These are phyloP conservation scores for Python bivittatus DNA, from an alignment of 2,113 vertebrate species.

Conservation along the genomic window DNA sequence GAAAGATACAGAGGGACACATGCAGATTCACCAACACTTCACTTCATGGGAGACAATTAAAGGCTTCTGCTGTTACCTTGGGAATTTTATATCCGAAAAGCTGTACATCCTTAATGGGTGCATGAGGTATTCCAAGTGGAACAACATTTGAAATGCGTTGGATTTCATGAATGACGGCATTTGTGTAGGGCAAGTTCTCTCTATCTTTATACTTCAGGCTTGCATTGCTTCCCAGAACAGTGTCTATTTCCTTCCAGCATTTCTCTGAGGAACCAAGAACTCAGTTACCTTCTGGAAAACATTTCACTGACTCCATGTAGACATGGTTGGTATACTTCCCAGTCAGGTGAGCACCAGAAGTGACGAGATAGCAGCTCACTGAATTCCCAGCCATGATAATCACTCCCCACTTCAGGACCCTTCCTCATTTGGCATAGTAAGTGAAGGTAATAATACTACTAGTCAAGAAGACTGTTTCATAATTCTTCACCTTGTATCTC, in stretches of 20 bases:
- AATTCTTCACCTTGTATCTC: background rate
- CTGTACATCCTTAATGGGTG: background rate
- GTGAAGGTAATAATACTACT: background rate
- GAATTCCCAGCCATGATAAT: no score
- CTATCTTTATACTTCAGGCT: conserved; percentile 3
- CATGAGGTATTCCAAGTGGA: conserved; percentile 59
- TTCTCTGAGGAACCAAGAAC: conserved; percentile 12
- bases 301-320: no score
- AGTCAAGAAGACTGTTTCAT: background rate
- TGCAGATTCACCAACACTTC: background rate
- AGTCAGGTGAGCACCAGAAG: background rate
- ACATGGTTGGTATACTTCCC: background rate
- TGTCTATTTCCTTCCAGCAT: conserved; percentile 25
- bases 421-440: no score
- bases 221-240: background rate
- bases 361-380: background rate
- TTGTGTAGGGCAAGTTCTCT: conserved; percentile 12
- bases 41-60: no score
- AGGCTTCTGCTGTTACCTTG: conserved; percentile 49
- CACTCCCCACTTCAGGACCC: no score
- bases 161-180: conserved; percentile 70
- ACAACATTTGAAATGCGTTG: conserved; percentile 66
- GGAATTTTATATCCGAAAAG: conserved; percentile 68
- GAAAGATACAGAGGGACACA: background rate
- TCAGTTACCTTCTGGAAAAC: background rate